phyloP scores from a whole-genome alignment of 2,797 vertebrate species.

The Cynopterus sphinx region DNA sequence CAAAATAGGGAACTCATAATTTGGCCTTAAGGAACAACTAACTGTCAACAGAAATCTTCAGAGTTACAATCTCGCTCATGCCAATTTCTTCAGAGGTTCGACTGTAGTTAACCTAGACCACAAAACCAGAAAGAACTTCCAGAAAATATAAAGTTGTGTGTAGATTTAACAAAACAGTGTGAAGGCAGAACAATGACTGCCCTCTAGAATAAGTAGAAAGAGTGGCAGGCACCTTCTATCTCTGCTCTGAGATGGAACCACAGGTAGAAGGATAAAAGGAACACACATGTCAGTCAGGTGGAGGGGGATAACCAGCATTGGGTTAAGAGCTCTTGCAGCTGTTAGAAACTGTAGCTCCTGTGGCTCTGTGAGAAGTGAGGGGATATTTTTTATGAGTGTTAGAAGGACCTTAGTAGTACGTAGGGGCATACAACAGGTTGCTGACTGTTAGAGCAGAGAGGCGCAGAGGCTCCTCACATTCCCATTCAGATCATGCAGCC shows the following conservation, averaged over 20 bases:
- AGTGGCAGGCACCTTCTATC: neutral
- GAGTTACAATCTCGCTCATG: neutral
- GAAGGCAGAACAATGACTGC: neutral
- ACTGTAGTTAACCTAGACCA: neutral
- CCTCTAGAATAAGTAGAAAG: neutral
- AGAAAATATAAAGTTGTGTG: neutral
- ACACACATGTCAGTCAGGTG: neutral
- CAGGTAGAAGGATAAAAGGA: neutral
- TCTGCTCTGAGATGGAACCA: neutral
- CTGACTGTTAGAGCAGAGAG: neutral
- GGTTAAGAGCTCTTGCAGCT: neutral
- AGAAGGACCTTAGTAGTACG: neutral
- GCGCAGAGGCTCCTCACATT: neutral
- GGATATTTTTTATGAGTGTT: neutral
- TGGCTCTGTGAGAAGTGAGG: neutral
- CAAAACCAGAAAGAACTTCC: neutral
- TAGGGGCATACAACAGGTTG: neutral
- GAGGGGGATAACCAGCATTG: neutral
- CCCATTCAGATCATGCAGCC: neutral
- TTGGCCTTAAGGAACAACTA: conserved; percentile 19
- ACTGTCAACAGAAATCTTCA: neutral
- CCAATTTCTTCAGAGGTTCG: neutral
- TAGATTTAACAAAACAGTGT: neutral
- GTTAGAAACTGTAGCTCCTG: neutral
- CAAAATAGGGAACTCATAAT: neutral